Base-by-base conservation (phyloP, 2,113 vertebrate genomes). In the Semicossyphus pulcher region DNA sequence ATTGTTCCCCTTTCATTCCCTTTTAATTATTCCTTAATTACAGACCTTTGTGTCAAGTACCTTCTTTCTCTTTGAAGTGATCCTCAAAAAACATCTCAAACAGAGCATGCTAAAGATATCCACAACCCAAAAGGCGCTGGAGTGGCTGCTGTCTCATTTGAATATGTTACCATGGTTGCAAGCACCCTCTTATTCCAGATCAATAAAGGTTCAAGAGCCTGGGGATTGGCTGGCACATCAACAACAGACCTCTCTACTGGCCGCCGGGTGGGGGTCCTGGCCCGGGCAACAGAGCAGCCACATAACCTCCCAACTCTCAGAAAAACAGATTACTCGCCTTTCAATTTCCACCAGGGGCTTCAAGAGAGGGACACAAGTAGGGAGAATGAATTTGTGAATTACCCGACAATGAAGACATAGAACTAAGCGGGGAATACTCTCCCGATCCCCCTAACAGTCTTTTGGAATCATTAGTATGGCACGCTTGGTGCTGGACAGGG, bases 131-230 rank as follows among this genome's bases (percentile, higher is more conserved):
- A 4, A n/a, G 31, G 36, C 44, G 32, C 39, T 68, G 9, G 54
- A 72, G 49, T 41, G 56, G 76, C 53, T 72, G 25, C 64, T 7
- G 21, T 42, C 72, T 76, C n/a, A 75, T 78, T 78, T 80, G 20
- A 79, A 80, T 73, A 44, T 66, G 80, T 85, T 64, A n/a, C 82
- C 82, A 87, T 86, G 85, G 84, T 72, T 76, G 58, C 80, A 78
- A 84, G 80, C 64, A 47, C 54, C 65, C 59, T 64, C 59, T 77
- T 60, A 25, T 45, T 72, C 70, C 26, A 72, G 53, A 77, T 81
- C 79, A 81, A 79, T 53, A 15, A 72, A 26, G 39, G 45, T 41
- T 75, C 15, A 36, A 76, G 41, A 60, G 59, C 36, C 59, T 64
- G 51, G 61, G 39, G 81, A 74, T 64, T 75, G 69, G 59, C 39